These are phyloP conservation scores for Cetoscarus ocellatus DNA, from an alignment of 2,797 vertebrate genomes.

Conservation along the genomic window DNA sequence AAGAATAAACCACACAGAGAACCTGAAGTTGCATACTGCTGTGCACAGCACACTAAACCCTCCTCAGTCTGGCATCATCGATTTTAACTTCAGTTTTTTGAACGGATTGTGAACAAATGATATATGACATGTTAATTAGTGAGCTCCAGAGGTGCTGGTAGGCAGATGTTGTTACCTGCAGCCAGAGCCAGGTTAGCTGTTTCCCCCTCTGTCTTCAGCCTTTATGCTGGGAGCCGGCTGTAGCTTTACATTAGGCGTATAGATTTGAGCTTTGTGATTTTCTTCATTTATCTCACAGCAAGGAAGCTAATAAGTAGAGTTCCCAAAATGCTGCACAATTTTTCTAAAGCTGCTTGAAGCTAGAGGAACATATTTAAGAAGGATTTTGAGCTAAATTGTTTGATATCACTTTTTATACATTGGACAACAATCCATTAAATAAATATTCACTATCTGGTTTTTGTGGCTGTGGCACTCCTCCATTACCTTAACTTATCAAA, in stretches of 20 bases:
- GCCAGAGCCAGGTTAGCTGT: slow-evolving; percentile 1
- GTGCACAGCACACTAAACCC: slow-evolving; percentile 1
- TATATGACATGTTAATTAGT: neutral
- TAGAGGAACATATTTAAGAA: neutral
- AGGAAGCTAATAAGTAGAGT: slow-evolving; percentile 10
- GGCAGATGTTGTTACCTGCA: slow-evolving; percentile 8
- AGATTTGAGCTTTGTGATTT: slow-evolving; percentile 10
- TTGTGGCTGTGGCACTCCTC: neutral
- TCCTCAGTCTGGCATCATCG: neutral
- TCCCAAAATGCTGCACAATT: neutral
- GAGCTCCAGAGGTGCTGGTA: neutral
- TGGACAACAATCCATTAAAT: neutral
- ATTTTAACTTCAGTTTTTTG: neutral
- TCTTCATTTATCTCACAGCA: slow-evolving; percentile 6
- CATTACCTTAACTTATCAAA: too few relatives aligned
- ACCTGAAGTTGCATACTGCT: slow-evolving; percentile 5
- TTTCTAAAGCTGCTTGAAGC: neutral
- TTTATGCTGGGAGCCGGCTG: neutral
- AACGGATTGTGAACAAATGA: neutral
- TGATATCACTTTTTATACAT: neutral
- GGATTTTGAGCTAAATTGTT: neutral
- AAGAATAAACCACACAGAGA: slow-evolving; percentile 21
- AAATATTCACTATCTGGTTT: neutral
- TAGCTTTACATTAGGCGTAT: slow-evolving; percentile 3
- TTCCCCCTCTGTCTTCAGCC: slow-evolving; percentile 1